Evolutionary conservation across 2,888 invertebrate species (phyloP), one percentile per base, ranked within the genome.

Genomic region (Furcula furcula): DNA sequence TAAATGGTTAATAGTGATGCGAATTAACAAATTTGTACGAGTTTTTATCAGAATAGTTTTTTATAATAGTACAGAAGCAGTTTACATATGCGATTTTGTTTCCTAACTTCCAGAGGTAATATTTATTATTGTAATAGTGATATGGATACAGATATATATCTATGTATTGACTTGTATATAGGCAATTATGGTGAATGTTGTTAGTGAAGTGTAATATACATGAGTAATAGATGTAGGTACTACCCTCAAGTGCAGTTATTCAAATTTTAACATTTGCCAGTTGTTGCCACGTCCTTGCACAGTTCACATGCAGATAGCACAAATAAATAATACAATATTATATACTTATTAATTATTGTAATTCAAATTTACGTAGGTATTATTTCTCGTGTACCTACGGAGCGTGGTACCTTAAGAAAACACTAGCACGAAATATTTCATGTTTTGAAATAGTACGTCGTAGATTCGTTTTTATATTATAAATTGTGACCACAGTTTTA

Each of bases 131-230:
- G 57, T 56, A 74, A 72, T 90, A 86, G 85, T 76, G 62, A 88
- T 90, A 79, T 85, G 88, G 81, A 90, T 88, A 90, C 89, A 90
- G 90, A 90, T 81, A 91, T 91, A 91, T 91, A 90, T 90, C 82
- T 90, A 88, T 89, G 83, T 90, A 90, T 86, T 85, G 74, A 84
- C 65, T 67, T 84, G 77, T 84, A 82, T 74, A 85, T 85, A 88
- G 75, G 69, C 72, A 76, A 69, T n/a, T 68, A 68, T 68, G 74
- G 67, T 66, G 33, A 64, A 69, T 77, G 76, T 79, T 76, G 70
- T 76, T 84, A 81, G 76, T 68, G 50, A 67, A 69, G 69, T 72
- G 68, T 65, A 65, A 63, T 63, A 63, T 70, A 76, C 73, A 71
- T 64, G 48, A 73, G 67, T 71, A 75, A 76, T 81, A 80, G 76